phyloP scores from a whole-genome alignment of 2,113 vertebrate species.

The Gymnarchus niloticus region DNA sequence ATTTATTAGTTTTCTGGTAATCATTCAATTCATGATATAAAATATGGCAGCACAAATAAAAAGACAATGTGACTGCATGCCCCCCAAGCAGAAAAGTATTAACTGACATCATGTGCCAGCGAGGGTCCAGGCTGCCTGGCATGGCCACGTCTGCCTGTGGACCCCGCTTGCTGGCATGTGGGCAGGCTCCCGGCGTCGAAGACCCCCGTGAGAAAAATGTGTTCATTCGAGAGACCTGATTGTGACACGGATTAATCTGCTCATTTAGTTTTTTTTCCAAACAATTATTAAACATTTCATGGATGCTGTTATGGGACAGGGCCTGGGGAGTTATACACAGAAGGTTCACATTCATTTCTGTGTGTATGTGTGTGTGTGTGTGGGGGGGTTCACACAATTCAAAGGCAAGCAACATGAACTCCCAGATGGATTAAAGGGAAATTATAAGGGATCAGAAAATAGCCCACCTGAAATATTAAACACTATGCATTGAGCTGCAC shows the following conservation, averaged over 20 bases:
- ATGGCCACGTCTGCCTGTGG: background rate
- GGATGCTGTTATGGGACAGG: background rate
- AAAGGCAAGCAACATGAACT: slow-evolving; percentile 10
- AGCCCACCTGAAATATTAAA: slow-evolving; percentile 16
- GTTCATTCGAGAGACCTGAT: background rate
- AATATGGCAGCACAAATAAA: background rate
- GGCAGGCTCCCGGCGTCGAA: background rate
- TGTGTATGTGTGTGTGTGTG: no score
- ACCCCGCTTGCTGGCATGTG: background rate
- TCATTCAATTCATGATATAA: background rate
- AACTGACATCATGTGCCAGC: background rate
- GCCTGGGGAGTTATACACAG: background rate
- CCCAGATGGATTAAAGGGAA: slow-evolving; percentile 29
- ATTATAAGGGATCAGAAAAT: slow-evolving; percentile 17
- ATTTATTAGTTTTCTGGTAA: background rate
- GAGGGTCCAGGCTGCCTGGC: background rate
- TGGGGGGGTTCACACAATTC: slow-evolving; percentile 18
- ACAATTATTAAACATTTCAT: slow-evolving; percentile 30
- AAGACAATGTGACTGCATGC: background rate
- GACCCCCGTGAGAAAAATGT: background rate
- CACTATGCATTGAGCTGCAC: background rate
- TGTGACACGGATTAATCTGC: slow-evolving; percentile 2
- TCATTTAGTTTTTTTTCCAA: slow-evolving; percentile 9
- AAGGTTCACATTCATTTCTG: slow-evolving; percentile 29
- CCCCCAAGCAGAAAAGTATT: background rate